Evolutionary conservation across 2,113 vertebrate species (phyloP).

Genomic region (Psittacula cyanocephala): DNA sequence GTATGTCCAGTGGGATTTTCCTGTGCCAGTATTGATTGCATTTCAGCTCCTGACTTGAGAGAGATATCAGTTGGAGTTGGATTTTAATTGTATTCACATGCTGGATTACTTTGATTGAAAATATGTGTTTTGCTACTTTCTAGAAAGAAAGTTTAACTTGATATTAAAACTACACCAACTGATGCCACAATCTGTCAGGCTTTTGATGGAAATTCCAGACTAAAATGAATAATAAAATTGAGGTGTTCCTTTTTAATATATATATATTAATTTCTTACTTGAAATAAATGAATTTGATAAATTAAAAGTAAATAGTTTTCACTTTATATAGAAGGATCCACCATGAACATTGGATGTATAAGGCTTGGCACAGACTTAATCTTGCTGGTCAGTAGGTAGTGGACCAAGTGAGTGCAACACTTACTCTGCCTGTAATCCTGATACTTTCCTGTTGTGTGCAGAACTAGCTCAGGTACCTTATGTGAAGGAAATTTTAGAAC

Average conservation of each 20-base stretch:
- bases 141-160: background rate
- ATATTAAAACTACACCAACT: background rate
- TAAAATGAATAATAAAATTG: background rate
- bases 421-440: background rate
- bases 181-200: background rate
- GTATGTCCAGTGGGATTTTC: constrained; percentile 50
- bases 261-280: background rate
- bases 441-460: background rate
- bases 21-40: constrained; percentile 67
- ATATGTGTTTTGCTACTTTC: background rate
- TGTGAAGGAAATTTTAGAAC: background rate
- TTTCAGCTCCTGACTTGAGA: constrained; percentile 44
- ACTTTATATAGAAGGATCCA: background rate
- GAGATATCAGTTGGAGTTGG: constrained; percentile 53
- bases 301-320: background rate
- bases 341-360: background rate
- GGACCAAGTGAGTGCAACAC: background rate
- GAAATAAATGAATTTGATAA: background rate
- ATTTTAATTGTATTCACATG: constrained; percentile 67
- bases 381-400: background rate
- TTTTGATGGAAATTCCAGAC: background rate
- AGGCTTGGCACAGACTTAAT: background rate
- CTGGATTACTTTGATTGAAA: constrained; percentile 43
- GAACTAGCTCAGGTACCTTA: background rate
- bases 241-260: background rate